These are phyloP conservation scores for Pseudochaenichthys georgianus DNA, from an alignment of 2,797 vertebrate species.

Conservation along the genomic window DNA sequence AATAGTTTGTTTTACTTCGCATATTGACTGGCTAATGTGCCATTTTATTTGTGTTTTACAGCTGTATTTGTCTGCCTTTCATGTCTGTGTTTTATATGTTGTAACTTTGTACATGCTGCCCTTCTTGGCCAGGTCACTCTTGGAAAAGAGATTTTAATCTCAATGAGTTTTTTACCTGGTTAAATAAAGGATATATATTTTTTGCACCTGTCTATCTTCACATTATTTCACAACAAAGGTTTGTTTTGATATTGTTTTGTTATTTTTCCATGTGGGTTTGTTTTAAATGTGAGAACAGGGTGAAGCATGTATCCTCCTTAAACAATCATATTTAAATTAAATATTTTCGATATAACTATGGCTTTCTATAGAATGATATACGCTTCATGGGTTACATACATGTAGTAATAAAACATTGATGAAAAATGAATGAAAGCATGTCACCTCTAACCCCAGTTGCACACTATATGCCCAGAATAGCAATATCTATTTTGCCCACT, in stretches of 20 bases:
- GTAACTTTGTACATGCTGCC: no score
- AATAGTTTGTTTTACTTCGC: no score
- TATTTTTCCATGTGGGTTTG: neutral
- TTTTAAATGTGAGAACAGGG: neutral
- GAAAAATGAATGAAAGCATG: neutral
- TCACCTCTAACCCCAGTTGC: neutral
- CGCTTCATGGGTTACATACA: neutral
- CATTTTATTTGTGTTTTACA: no score
- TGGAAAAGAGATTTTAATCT: no score
- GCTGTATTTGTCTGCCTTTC: no score
- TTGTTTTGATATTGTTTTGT: neutral
- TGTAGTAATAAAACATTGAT: neutral
- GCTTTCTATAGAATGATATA: no score
- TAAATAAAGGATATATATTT: no score
- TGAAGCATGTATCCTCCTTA: neutral
- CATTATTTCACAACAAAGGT: neutral
- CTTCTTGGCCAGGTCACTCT: no score
- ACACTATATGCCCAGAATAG: fast-evolving
- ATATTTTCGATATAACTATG: neutral
- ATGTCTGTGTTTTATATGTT: no score
- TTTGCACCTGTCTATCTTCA: neutral
- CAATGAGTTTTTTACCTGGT: no score
- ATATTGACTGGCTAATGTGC: no score
- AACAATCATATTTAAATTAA: neutral
- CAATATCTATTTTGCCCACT: slow-evolving; percentile 44